A percentile compares a stretch with the other conserved stretches of the same genome.
These are phyloP conservation scores for Malthinus seriepunctatus DNA, from an alignment of 2,888 invertebrate genomes.

Conservation along the genomic window DNA sequence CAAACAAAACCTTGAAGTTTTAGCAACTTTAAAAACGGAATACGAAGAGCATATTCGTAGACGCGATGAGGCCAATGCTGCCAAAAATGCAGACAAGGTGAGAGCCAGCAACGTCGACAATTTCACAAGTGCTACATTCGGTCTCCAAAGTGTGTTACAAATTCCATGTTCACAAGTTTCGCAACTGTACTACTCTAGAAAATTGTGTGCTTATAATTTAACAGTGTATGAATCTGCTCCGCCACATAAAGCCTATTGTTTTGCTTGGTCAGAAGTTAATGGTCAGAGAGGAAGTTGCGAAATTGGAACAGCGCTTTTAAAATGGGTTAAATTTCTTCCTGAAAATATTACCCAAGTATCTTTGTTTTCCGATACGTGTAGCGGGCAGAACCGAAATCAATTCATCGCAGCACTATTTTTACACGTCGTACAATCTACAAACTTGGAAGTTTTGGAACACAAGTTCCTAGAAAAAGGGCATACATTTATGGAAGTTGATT, in stretches of 20 bases:
- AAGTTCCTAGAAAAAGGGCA: no score
- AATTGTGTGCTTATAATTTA: background rate
- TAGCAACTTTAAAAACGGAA: background rate
- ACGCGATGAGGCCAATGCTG: background rate
- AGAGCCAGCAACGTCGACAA: background rate
- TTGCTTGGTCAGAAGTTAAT: background rate
- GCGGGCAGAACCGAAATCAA: no score
- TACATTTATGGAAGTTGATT: constrained; percentile 32
- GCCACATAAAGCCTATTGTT: background rate
- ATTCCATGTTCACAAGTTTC: background rate
- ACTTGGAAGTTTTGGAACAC: no score
- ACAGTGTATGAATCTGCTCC: background rate
- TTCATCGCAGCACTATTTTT: no score
- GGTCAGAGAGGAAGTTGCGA: background rate
- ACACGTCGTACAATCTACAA: no score
- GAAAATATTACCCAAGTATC: no score
- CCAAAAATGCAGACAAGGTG: no score
- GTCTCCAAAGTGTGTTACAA: background rate
- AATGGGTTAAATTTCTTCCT: no score
- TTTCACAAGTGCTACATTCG: background rate
- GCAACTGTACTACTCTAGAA: background rate
- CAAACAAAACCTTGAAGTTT: background rate
- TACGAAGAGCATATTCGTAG: background rate
- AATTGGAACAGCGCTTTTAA: background rate
- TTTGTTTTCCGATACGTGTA: no score